These are phyloP conservation scores for Eledona agricola DNA, from an alignment of 2,888 invertebrate genomes.

Conservation along the genomic window DNA sequence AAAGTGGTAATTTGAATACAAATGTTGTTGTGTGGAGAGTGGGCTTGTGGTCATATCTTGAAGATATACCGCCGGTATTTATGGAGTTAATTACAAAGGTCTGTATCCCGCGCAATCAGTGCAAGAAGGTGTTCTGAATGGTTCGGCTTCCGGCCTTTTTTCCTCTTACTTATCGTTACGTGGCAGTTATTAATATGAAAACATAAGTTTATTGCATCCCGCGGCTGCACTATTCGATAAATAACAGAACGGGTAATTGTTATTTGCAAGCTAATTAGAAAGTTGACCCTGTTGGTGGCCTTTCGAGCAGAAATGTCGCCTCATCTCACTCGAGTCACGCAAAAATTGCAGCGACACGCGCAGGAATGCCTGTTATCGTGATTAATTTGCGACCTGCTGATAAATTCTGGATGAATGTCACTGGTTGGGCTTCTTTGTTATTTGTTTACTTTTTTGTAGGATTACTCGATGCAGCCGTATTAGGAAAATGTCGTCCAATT, in stretches of 20 bases:
- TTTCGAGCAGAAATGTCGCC: slow-evolving; percentile 7
- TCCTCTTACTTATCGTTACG: slow-evolving; percentile 23
- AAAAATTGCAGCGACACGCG: slow-evolving; percentile 14
- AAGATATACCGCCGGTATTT: slow-evolving; percentile 27
- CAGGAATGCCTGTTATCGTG: too few species aligned
- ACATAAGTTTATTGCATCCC: slow-evolving; percentile 15
- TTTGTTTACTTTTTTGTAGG: slow-evolving; percentile 27
- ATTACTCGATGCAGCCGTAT: slow-evolving; percentile 18
- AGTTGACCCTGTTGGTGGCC: slow-evolving; percentile 5
- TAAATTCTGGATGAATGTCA: too few species aligned
- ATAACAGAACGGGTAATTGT: slow-evolving; percentile 13
- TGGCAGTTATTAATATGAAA: slow-evolving; percentile 28
- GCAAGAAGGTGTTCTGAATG: slow-evolving; percentile 24
- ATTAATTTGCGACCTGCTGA: too few species aligned
- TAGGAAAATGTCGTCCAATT: slow-evolving; percentile 35
- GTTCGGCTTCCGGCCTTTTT: slow-evolving; percentile 14
- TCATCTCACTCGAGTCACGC: slow-evolving; percentile 1
- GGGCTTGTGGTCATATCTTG: slow-evolving; percentile 22
- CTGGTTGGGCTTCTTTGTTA: slow-evolving; percentile 13
- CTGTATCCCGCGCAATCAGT: slow-evolving; percentile 25
- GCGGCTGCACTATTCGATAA: slow-evolving; percentile 13
- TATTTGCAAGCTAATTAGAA: slow-evolving; percentile 3
- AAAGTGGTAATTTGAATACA: too few species aligned
- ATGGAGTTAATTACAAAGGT: slow-evolving; percentile 28
- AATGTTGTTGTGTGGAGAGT: slow-evolving; percentile 14